phyloP scores from a whole-genome alignment of 2,888 invertebrate genomes.

The Pristionchus maxplancki region DNA sequence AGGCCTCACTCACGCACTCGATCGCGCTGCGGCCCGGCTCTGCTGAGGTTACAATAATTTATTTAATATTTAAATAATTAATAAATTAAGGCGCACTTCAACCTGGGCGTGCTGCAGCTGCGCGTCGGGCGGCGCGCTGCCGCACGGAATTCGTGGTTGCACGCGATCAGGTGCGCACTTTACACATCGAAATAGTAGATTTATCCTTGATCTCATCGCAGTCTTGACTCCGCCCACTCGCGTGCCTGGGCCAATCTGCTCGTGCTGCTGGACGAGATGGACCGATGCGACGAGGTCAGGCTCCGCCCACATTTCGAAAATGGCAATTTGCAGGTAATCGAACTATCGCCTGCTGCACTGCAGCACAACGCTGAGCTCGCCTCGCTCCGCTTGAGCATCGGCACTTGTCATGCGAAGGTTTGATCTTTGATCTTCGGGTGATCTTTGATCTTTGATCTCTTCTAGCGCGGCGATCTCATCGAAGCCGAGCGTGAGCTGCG shows the following conservation, averaged over 20 bases:
- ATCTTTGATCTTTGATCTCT: not conserved
- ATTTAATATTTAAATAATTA: not conserved
- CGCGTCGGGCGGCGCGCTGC: conserved; percentile 85
- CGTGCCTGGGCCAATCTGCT: conserved; percentile 50
- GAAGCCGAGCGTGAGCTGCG: conserved; percentile 89
- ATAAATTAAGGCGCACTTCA: conserved; percentile 82
- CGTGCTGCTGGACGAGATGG: conserved; percentile 49
- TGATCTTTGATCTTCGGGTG: not conserved
- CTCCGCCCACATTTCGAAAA: not conserved
- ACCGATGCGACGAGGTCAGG: conserved; percentile 47
- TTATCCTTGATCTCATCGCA: conserved; percentile 7
- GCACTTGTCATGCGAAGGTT: conserved; percentile 11
- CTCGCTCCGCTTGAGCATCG: not conserved
- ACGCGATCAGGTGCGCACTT: conserved; percentile 84
- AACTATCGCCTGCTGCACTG: not conserved
- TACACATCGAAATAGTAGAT: not conserved
- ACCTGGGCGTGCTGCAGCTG: conserved; percentile 93
- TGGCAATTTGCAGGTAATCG: not conserved
- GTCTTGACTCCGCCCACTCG: conserved; percentile 42
- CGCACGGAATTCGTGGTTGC: conserved; percentile 89
- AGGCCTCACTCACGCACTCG: conserved; percentile 80
- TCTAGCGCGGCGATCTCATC: conserved; percentile 85
- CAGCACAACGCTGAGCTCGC: not conserved
- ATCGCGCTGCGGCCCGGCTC: conserved; percentile 87
- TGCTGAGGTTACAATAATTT: conserved; percentile 85